A percentile compares a stretch with the other conserved stretches of the same genome.
phyloP scores from a whole-genome alignment of 2,113 vertebrate genomes.

The Microcebus griseorufus region DNA sequence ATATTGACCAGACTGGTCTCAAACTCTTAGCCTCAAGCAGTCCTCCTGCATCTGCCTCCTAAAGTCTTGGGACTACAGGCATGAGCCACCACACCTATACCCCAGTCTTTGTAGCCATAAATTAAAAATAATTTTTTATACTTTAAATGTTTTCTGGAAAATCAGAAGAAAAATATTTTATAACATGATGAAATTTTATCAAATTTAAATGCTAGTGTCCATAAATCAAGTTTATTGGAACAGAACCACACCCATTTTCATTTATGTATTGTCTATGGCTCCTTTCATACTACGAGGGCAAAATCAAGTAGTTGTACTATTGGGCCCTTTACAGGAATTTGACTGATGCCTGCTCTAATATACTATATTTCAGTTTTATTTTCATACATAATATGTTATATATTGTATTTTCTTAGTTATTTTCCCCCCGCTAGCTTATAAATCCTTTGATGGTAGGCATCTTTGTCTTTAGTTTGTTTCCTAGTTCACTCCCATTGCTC shows the following conservation, averaged over 20 bases:
- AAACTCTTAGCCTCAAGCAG: too few species aligned
- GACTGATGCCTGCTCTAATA: not conserved
- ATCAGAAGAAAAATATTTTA: not conserved
- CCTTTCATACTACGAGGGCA: not conserved
- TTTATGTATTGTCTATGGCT: not conserved
- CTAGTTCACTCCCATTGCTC: not conserved
- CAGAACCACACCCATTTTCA: not conserved
- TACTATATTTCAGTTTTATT: not conserved
- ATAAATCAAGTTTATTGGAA: not conserved
- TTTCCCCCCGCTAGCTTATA: not conserved
- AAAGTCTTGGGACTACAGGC: too few species aligned
- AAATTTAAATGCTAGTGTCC: not conserved
- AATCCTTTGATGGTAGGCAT: not conserved
- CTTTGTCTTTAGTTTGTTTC: not conserved
- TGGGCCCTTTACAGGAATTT: not conserved
- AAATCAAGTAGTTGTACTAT: not conserved
- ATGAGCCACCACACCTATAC: too few species aligned
- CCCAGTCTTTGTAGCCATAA: not conserved
- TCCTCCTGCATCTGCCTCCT: too few species aligned
- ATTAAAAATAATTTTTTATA: not conserved
- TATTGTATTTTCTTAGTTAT: not conserved
- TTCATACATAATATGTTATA: not conserved
- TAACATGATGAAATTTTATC: not conserved
- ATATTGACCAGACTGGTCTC: too few species aligned
- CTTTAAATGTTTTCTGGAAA: not conserved